Base-by-base conservation (phyloP, 2,888 invertebrate genomes). In the Conchocele bisecta region DNA sequence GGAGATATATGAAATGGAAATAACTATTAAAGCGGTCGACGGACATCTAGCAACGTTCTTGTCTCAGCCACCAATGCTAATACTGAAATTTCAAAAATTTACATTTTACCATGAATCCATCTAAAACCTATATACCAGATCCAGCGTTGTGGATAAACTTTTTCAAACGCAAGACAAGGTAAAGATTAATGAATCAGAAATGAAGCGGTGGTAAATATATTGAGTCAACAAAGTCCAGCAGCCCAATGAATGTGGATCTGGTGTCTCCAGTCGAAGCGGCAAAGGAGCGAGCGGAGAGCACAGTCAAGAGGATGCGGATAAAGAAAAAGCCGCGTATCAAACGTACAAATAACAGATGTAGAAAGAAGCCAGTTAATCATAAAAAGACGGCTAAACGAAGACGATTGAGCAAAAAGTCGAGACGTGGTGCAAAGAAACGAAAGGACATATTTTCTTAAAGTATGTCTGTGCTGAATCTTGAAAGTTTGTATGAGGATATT, bases 321-420 rank as follows among this genome's bases (percentile, higher is more conserved):
- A 28, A 48, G n/a, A 28, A 28, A 3, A 28, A 9, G 22, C 2
- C 26, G n/a, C 7, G 33, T 33, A 20, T 20, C 3, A 51, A 29
- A 51, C 28, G n/a, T 51, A 51, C 35, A 51, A 51, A 51, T 13
- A 51, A 11, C 6, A 51, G 33, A 31, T n/a, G n/a, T n/a, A n/a
- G n/a, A n/a, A n/a, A n/a, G 15, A 31, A n/a, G 33, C 17, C 17
- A 2, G 20, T 17, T 22, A 51, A 35, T 33, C 20, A 33, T 22
- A 2, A 7, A n/a, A 29, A 51, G 26, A 7, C 26, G 3, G 31
- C 15, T 31, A 33, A 31, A 29, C 20, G 33, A 11, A 51, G 22
- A 29, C 6, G 51, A 31, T 35, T 20, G 9, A 29, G 35, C 13
- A 15, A 20, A 29, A 22, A 20, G 7, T 33, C 11, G 6, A 22